Percentiles rank a stretch among this genome's conserved stretches.
phyloP scores from a whole-genome alignment of 2,797 vertebrate species.

The Muscicapa comitata region DNA sequence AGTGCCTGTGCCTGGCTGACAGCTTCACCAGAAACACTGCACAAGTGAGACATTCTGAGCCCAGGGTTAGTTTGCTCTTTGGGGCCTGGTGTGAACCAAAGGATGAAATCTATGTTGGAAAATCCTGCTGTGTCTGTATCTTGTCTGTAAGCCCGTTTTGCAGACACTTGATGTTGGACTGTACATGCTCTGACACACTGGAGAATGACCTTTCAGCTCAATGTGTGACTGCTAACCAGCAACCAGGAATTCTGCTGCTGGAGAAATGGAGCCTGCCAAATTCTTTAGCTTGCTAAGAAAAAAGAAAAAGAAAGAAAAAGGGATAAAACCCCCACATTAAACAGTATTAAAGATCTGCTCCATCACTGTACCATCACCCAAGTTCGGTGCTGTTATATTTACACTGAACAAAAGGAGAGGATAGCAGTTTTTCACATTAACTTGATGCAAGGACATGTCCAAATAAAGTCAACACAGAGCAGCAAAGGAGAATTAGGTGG shows the following conservation, averaged over 20 bases:
- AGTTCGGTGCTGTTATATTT: not conserved
- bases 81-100: not conserved
- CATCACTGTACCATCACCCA: not conserved
- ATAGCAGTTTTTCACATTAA: not conserved
- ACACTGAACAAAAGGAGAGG: not conserved
- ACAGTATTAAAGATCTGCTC: not conserved
- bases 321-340: not conserved
- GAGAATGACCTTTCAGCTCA: not conserved
- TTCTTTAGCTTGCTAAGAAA: not conserved
- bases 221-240: not conserved
- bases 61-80: not conserved
- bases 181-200: not conserved
- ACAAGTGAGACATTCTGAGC: not conserved
- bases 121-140: not conserved
- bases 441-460: not conserved
- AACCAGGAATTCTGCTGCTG: not conserved
- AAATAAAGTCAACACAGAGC: not conserved
- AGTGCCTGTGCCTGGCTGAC: not conserved
- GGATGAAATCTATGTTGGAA: not conserved
- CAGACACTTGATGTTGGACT: not conserved
- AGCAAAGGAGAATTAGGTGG: not conserved
- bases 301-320: not conserved
- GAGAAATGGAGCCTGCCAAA: not conserved
- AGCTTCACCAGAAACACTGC: not conserved
- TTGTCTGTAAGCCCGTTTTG: not conserved